Evolutionary conservation across 2,113 vertebrate genomes (phyloP), one percentile per base, ranked within the genome.

Genomic region (Saguinus imperator): DNA sequence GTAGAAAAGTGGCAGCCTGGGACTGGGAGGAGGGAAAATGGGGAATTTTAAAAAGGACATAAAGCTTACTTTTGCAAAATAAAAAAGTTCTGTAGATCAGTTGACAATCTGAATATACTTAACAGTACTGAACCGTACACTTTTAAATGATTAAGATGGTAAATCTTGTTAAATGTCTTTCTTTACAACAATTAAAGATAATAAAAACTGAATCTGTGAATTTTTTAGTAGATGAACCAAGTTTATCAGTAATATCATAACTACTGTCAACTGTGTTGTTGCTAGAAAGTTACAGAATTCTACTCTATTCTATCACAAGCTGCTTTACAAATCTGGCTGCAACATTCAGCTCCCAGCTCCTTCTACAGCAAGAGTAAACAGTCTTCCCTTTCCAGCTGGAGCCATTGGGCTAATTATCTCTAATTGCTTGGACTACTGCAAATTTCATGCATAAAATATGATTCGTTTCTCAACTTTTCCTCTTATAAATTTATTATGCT

Each of bases 361-460:
- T 52, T 57, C 66, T 35, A 64, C 27, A 66, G 40, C 17, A 20
- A 81, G 45, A 48, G 10, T 55, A n/a, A 32, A 50, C 68, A 88
- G 12, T 27, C 27, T 72, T 84, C 23, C 5, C 16, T 82, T 61
- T 77, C 52, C 11, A 55, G n/a, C 75, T 52, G 37, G 58, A 83
- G 2, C n/a, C 45, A 77, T 0, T 48, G 21, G 43, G 3, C 21
- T 72, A 79, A 87, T 87, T 48, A 68, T 57, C 48, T 95, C 88
- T 86, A 92, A 82, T 83, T 92, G 66, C 50, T 81, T 64, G 77
- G 64, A 40, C 48, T 48, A 70, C 64, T 70, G n/a, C 64, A 88
- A 64, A 87, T 93, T 80, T 84, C 43, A 76, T 84, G 45, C 58
- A 96, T 94, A 95, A 95, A 97, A 91, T 91, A 89, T 73, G 68